Evolutionary conservation across 2,888 invertebrate genomes (phyloP), one percentile per base, ranked within the genome.

Genomic region (Diloba caeruleocephala): DNA sequence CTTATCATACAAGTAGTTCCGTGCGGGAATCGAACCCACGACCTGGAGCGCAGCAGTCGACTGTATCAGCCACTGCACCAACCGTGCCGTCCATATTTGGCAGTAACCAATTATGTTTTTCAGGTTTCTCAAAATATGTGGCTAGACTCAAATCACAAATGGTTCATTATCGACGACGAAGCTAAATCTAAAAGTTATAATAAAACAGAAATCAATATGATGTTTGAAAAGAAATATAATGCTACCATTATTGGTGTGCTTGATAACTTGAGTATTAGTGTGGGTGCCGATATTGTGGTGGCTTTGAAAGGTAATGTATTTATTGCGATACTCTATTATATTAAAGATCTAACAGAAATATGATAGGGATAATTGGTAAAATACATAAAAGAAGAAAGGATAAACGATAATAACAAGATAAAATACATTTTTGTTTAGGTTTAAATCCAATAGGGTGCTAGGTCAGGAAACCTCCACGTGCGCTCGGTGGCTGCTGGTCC

Each of bases 91-190:
- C n/a, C n/a, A n/a, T n/a, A n/a, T n/a, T n/a, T n/a, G n/a, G n/a
- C n/a, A n/a, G n/a, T n/a, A n/a, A n/a, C n/a, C n/a, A n/a, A n/a
- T n/a, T n/a, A n/a, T n/a, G n/a, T n/a, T 38, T 82, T 84, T 2
- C 52, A 90, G 90, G 87, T 83, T 13, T 87, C 89, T 3, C 14
- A 78, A 68, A 80, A 82, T 0, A 72, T 64, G 52, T 70, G 75
- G 26, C 64, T 86, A 1, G 80, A 82, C 43, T 60, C 71, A 1
- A 72, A 36, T 12, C 84, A 82, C 49, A 78, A 81, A 56, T 90
- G 89, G 90, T 57, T 90, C 0, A 51, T 89, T 23, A 59, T 86
- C 8, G 49, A 76, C 12, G 64, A 53, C 45, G 42, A 62, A 25
- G 23, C 28, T 32, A 7, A 58, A 50, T 23, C 10, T 23, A 13